Evolutionary conservation across 2,797 vertebrate genomes (phyloP), one percentile per base, ranked within the genome.

Genomic region (Trachops cirrhosus): DNA sequence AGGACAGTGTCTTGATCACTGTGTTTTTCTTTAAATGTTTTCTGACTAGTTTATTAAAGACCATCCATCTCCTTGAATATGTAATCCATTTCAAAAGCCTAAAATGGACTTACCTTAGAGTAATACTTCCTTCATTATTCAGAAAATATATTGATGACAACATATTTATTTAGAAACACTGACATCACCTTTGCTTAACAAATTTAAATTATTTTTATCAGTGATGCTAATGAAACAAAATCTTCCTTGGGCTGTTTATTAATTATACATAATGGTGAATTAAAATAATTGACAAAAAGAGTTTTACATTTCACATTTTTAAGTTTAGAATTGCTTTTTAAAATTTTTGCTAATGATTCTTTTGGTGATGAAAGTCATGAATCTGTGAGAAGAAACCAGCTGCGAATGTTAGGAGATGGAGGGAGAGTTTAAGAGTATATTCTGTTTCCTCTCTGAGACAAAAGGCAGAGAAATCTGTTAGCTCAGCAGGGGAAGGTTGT

Each of bases 391-490:
- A 62, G 80, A 46, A 96, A 97, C 80, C 79, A 97, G 88, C 93
- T 97, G 96, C 67, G 95, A 79, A 91, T 83, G 84, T 80, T 80
- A 88, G 50, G 9, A 79, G 77, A 94, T 19, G 44, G 64, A 94
- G 37, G 96, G 19, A 54, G 95, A 89, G 32, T 95, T 94, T 74
- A 97, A 87, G 64, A 92, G 70, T 83, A 92, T 93, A 50, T 88
- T 97, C 84, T 68, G 37, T 96, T 97, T 96, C 84, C 73, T 94
- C 57, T 87, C 59, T 90, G 78, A 91, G 19, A 86, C 92, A 94
- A 96, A 96, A 95, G 87, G 21, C 46, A 95, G 19, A 91, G 78
- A 89, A 97, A 95, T 96, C 86, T 94, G 86, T 92, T 87, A 96
- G 85, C 19, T 95, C 87, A 97, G 80, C 77, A 97, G 46, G 77